Evolutionary conservation across 2,797 vertebrate species (phyloP).

Genomic region (Discoglossus pictus): DNA sequence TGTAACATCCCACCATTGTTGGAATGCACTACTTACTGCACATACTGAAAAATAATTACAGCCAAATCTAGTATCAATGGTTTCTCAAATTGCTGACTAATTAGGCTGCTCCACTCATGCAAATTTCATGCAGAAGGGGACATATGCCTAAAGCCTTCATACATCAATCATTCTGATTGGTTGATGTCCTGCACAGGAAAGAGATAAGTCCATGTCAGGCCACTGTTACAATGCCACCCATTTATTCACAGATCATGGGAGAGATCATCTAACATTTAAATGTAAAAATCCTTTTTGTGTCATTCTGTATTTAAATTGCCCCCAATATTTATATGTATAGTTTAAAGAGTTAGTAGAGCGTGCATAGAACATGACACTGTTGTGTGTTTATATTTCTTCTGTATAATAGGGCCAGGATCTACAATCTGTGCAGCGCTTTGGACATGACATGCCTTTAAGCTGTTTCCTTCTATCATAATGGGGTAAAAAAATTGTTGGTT

Average conservation of each 20-base stretch:
- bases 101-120: too few relatives aligned
- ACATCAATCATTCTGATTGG: slow-evolving; percentile 1
- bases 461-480: too few relatives aligned
- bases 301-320: not conserved
- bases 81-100: too few relatives aligned
- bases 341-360: not conserved
- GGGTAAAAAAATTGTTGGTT: too few relatives aligned
- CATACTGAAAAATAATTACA: slow-evolving; percentile 3
- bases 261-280: not conserved
- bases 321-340: slow-evolving; percentile 5
- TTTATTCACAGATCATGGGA: slow-evolving; percentile 15
- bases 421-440: too few relatives aligned
- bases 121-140: slow-evolving; percentile 19
- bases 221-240: slow-evolving; percentile 23
- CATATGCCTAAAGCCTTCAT: not conserved
- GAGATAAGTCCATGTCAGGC: slow-evolving; percentile 15
- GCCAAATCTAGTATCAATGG: too few relatives aligned
- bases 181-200: not conserved
- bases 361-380: too few relatives aligned
- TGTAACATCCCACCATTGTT: slow-evolving; percentile 6
- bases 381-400: too few relatives aligned
- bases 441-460: not conserved
- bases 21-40: slow-evolving; percentile 24
- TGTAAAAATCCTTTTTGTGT: too few relatives aligned
- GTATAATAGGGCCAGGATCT: too few relatives aligned